Evolutionary conservation across 1,140 invertebrate species (phyloP).

Genomic region (Orussus abietinus): DNA sequence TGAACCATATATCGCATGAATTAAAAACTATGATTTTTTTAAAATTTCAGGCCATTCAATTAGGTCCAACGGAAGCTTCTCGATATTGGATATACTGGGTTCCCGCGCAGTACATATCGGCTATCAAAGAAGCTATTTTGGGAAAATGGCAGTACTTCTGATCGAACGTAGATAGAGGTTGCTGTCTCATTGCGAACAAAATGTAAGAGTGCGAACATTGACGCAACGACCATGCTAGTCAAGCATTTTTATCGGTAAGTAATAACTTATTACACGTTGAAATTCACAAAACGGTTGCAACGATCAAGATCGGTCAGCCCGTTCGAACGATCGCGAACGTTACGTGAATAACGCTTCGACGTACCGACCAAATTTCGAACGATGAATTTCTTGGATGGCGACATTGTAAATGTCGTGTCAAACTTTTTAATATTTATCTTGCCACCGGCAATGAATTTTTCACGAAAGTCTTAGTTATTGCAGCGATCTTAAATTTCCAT

Average conservation of each 20-base stretch:
- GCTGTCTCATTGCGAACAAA: slow-evolving; percentile 28
- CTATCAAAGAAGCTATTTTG: slow-evolving; percentile 87
- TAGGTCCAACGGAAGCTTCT: slow-evolving; percentile 84
- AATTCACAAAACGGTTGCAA: too few species aligned
- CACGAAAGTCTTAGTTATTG: too few species aligned
- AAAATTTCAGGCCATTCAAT: slow-evolving; percentile 68
- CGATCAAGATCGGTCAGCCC: too few species aligned
- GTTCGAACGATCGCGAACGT: too few species aligned
- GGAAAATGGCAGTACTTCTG: slow-evolving; percentile 85
- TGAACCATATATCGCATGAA: too few species aligned
- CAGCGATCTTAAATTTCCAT: too few species aligned
- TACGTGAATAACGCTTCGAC: too few species aligned
- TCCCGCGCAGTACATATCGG: slow-evolving; percentile 85
- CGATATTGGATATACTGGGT: slow-evolving; percentile 95
- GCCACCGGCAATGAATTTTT: too few species aligned
- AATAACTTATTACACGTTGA: slow-evolving; percentile 40
- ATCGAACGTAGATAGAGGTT: slow-evolving; percentile 31
- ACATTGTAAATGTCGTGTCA: too few species aligned
- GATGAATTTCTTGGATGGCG: too few species aligned
- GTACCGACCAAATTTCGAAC: too few species aligned
- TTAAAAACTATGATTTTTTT: slow-evolving; percentile 11
- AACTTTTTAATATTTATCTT: too few species aligned
- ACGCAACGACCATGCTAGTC: slow-evolving; percentile 49
- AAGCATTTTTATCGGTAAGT: slow-evolving; percentile 43
- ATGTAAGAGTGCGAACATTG: slow-evolving; percentile 35